phyloP scores from a whole-genome alignment of 2,113 vertebrate species.

The Microtus oregoni region DNA sequence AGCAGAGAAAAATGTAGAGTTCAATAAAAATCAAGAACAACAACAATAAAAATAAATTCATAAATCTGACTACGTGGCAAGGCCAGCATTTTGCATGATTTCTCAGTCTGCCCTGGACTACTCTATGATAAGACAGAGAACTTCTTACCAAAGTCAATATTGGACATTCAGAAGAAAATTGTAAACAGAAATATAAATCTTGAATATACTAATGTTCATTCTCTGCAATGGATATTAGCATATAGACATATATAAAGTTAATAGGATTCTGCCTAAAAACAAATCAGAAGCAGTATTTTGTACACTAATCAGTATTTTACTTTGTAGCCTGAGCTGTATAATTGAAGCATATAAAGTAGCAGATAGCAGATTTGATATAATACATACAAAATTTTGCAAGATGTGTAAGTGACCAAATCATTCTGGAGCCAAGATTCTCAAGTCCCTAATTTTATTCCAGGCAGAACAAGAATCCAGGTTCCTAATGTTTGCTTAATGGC shows the following conservation, averaged over 20 bases:
- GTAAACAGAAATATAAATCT: neutral
- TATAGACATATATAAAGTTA: neutral
- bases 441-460: conserved; percentile 43
- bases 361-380: neutral
- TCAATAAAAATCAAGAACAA: too few relatives aligned
- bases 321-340: neutral
- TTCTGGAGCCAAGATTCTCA: neutral
- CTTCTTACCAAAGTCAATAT: conserved; percentile 11
- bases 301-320: neutral
- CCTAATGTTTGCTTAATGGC: conserved; percentile 63
- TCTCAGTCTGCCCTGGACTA: neutral
- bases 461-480: neutral
- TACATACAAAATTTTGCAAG: neutral
- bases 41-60: too few relatives aligned
- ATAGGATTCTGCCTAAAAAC: neutral
- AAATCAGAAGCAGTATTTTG: neutral
- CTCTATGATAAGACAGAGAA: neutral
- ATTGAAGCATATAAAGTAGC: neutral
- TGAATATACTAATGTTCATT: neutral
- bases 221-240: neutral
- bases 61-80: too few relatives aligned
- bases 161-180: neutral
- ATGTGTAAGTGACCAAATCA: conserved; percentile 8
- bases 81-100: neutral
- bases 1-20: too few relatives aligned